Evolutionary conservation across 2,113 vertebrate genomes (phyloP).

Genomic region (Condylura cristata): DNA sequence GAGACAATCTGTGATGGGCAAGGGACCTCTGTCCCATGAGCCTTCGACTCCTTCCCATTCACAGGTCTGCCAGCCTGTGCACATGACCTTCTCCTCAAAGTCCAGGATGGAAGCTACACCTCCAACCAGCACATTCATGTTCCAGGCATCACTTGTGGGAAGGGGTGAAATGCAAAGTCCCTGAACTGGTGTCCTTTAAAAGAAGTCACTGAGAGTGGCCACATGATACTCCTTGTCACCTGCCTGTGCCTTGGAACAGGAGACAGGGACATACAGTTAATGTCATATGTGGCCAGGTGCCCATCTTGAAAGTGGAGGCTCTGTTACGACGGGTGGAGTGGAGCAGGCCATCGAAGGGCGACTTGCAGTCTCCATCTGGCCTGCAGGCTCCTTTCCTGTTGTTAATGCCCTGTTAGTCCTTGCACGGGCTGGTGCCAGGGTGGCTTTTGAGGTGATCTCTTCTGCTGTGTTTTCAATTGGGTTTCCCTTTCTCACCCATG

Average conservation of each 20-base stretch:
- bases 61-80: neutral
- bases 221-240: neutral
- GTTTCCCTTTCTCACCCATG: neutral
- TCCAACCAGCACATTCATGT: neutral
- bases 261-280: neutral
- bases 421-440: neutral
- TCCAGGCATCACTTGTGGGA: neutral
- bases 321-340: neutral
- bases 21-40: neutral
- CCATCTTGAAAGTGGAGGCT: neutral
- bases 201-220: neutral
- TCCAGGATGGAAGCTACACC: neutral
- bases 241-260: neutral
- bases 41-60: neutral
- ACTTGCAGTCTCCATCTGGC: constrained; percentile 14
- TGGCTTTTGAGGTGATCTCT: neutral
- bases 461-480: constrained; percentile 66
- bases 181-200: neutral
- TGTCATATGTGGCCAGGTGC: neutral
- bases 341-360: neutral
- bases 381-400: constrained; percentile 9
- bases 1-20: neutral
- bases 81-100: neutral
- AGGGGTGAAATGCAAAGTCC: neutral
- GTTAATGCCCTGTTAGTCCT: constrained; percentile 20